Conservation (phyloP, 2,797 vertebrate species). For the Molothrus aeneus region DNA sequence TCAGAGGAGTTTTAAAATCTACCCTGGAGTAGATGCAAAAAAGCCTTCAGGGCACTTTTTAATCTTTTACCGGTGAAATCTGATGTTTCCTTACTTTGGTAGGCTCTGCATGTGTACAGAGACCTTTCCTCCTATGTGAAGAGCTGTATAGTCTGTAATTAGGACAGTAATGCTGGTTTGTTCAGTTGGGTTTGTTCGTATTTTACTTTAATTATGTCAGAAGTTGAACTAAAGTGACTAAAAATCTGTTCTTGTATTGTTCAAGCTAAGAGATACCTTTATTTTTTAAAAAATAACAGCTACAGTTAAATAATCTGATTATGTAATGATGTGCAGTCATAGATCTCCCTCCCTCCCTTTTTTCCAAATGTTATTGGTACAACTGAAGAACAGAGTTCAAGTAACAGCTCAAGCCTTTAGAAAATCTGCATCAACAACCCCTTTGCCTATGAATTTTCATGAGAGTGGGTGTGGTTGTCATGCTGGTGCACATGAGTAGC, state of each 20-base stretch:
- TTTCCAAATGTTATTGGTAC: not conserved
- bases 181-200: not conserved
- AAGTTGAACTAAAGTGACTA: not conserved
- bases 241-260: not conserved
- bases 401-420: not conserved
- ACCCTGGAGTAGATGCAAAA: accelerated
- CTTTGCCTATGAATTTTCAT: not conserved
- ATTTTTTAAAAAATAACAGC: not conserved
- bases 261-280: not conserved
- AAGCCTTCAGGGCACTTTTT: not conserved
- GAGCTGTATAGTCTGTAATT: no score
- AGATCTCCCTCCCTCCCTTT: not conserved
- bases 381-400: not conserved
- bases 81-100: not conserved
- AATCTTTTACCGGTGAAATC: not conserved
- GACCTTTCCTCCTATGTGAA: not conserved
- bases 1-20: not conserved
- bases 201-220: not conserved
- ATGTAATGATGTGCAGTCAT: not conserved
- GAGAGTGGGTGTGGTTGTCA: not conserved
- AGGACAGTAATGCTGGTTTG: not conserved
- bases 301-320: not conserved
- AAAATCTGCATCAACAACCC: not conserved
- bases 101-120: not conserved
- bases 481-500: accelerated